Conservation (phyloP, 2,888 invertebrate genomes). For the Lycocerus yunnanus region DNA sequence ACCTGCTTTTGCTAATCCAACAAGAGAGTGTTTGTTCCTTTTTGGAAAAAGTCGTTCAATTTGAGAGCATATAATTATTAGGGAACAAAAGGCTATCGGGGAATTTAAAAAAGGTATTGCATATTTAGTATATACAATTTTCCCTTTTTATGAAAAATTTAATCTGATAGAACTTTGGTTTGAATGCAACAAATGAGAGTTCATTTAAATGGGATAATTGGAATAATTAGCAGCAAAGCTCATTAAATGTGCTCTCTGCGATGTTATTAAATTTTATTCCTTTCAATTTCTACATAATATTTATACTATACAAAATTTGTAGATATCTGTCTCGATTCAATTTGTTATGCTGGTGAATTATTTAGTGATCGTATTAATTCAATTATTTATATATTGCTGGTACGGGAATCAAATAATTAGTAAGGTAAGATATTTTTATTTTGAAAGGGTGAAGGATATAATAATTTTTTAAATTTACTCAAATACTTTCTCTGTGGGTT, state of each 20-base stretch:
- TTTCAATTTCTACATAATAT: no score
- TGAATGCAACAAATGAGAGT: no score
- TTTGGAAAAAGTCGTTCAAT: background rate
- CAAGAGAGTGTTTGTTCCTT: background rate
- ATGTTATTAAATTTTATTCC: no score
- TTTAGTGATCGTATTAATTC: background rate
- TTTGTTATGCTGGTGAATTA: background rate
- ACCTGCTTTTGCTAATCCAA: no score
- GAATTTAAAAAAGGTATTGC: no score
- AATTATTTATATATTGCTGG: background rate
- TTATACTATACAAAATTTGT: background rate
- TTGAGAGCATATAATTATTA: background rate
- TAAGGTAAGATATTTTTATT: background rate
- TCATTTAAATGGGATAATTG: no score
- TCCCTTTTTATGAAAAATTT: no score
- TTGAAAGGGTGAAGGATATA: no score
- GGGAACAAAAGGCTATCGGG: background rate
- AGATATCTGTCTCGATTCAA: background rate
- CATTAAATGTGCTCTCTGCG: no score
- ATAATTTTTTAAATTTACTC: background rate
- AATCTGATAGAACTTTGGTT: no score
- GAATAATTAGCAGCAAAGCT: no score
- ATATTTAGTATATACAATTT: no score
- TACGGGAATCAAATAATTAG: background rate
- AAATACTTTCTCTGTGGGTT: background rate